phyloP scores from a whole-genome alignment of 2,113 vertebrate species.

The Polypterus senegalus region DNA sequence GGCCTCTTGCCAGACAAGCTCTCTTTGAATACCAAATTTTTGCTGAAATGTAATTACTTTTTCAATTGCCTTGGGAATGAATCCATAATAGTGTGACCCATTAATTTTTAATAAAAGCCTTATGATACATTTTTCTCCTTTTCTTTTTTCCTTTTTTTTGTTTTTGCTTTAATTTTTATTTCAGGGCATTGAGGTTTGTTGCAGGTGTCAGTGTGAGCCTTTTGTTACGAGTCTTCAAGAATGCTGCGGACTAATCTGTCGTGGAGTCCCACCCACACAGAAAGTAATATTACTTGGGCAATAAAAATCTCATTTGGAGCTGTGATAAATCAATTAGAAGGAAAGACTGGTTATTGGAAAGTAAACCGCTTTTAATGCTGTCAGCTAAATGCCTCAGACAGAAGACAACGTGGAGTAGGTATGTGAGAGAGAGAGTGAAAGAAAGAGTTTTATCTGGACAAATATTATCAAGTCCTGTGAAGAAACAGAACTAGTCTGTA shows the following conservation, averaged over 20 bases:
- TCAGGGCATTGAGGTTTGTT: background rate
- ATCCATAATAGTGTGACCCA: background rate
- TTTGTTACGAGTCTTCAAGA: background rate
- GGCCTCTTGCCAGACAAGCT: background rate
- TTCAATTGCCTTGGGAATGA: background rate
- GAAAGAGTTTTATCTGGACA: too few species aligned
- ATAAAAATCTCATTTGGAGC: constrained; percentile 4
- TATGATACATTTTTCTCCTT: background rate
- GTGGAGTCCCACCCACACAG: constrained; percentile 4
- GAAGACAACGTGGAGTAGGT: background rate
- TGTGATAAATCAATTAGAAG: constrained; percentile 5
- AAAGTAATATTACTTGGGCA: constrained; percentile 7
- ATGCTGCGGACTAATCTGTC: too few species aligned
- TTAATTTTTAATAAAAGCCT: background rate
- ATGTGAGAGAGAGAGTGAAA: too few species aligned
- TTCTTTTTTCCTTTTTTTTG: background rate
- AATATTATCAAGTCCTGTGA: too few species aligned
- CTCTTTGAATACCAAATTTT: background rate
- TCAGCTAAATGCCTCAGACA: constrained; percentile 3
- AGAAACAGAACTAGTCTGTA: too few species aligned
- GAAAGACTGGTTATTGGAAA: constrained; percentile 6
- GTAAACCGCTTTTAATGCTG: constrained; percentile 6
- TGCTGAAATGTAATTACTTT: background rate
- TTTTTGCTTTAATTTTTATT: background rate
- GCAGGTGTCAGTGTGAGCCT: background rate